A percentile compares a stretch with the other conserved stretches of the same genome.
These are phyloP conservation scores for Acleris cristana DNA, from an alignment of 2,888 invertebrate genomes.

Conservation along the genomic window DNA sequence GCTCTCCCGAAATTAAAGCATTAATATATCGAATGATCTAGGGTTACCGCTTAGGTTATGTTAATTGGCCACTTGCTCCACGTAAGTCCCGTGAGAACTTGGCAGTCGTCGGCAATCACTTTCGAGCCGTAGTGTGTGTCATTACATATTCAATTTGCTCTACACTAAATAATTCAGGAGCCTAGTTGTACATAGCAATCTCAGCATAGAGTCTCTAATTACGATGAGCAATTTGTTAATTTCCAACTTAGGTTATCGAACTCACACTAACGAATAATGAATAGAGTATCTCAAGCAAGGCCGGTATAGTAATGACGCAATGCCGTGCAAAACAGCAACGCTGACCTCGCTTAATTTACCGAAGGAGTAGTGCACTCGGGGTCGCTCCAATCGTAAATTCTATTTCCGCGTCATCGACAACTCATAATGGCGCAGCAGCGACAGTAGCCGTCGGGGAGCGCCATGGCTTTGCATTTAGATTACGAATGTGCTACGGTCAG, in stretches of 20 bases:
- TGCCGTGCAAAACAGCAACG: constrained; percentile 51
- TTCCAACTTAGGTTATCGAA: constrained; percentile 73
- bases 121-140: constrained; percentile 53
- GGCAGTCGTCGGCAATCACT: constrained; percentile 67
- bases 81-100: constrained; percentile 68
- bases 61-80: constrained; percentile 50
- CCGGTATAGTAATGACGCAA: constrained; percentile 66
- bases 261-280: constrained; percentile 46
- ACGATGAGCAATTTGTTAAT: constrained; percentile 59
- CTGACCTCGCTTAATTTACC: constrained; percentile 70
- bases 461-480: constrained; percentile 61
- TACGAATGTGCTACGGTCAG: constrained; percentile 51
- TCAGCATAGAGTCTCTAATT: constrained; percentile 66
- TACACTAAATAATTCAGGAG: constrained; percentile 66
- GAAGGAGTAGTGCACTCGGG: constrained; percentile 48
- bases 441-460: constrained; percentile 44
- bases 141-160: constrained; percentile 53
- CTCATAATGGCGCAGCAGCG: constrained; percentile 49
- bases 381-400: constrained; percentile 67
- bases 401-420: constrained; percentile 71
- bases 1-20: neutral
- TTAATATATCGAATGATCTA: constrained; percentile 5
- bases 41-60: constrained; percentile 43
- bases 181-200: constrained; percentile 55
- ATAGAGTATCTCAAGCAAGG: constrained; percentile 61